Conservation (phyloP, 2,797 vertebrate species). For the Peromyscus melanophrys region DNA sequence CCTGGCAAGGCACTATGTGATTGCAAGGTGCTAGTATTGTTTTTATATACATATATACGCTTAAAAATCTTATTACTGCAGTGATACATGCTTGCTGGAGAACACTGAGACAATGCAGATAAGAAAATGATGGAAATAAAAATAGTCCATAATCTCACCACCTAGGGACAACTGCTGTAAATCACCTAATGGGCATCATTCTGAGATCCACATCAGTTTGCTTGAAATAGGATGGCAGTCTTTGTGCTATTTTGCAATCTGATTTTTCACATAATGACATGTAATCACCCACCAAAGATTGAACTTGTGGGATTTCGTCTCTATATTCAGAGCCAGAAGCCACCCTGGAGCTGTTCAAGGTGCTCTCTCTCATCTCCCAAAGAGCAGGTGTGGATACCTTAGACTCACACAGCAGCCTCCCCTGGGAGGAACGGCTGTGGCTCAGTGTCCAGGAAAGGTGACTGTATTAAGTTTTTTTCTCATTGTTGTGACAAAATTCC, state of each 20-base stretch:
- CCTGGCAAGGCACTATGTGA: slow-evolving; percentile 28
- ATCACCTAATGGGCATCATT: background rate
- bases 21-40: slow-evolving; percentile 31
- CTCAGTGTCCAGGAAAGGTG: background rate
- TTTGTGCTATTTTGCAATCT: slow-evolving; percentile 22
- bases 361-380: background rate
- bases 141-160: slow-evolving; percentile 24
- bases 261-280: slow-evolving; percentile 44
- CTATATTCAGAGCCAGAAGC: background rate
- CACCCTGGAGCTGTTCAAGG: background rate
- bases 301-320: background rate
- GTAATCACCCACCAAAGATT: background rate
- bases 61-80: slow-evolving; percentile 66
- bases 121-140: slow-evolving; percentile 71
- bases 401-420: background rate
- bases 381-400: background rate
- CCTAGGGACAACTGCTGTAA: slow-evolving; percentile 36
- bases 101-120: slow-evolving; percentile 66
- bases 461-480: background rate
- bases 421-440: background rate
- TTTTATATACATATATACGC: slow-evolving; percentile 19
- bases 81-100: slow-evolving; percentile 53
- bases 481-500: background rate
- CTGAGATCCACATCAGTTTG: slow-evolving; percentile 42
- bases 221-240: slow-evolving; percentile 39